A percentile compares a stretch with the other conserved stretches of the same genome.
Evolutionary conservation across 2,888 invertebrate species (phyloP).

Genomic region (Volucella inflata): DNA sequence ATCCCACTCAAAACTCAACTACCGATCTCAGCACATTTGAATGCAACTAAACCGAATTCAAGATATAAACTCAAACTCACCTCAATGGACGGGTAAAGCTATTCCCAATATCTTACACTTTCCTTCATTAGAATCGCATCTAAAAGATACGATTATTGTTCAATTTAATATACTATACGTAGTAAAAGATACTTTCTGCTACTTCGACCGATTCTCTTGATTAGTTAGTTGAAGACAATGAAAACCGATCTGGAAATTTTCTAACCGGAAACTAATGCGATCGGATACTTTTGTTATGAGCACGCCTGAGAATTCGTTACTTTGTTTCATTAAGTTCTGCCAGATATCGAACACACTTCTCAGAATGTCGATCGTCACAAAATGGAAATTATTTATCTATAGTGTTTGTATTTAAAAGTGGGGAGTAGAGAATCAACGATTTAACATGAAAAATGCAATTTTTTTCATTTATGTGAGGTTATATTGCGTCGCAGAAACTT

Average conservation of each 20-base stretch:
- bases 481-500: conserved; percentile 48
- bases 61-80: not conserved
- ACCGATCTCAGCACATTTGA: conserved; percentile 5
- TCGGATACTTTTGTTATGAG: conserved; percentile 22
- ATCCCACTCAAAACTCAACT: not conserved
- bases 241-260: conserved; percentile 20
- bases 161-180: conserved; percentile 11
- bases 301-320: conserved; percentile 18
- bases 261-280: conserved; percentile 32
- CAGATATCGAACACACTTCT: not conserved
- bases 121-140: not conserved
- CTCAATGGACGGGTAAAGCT: not conserved
- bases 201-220: not conserved
- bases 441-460: conserved; percentile 28
- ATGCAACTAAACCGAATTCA: not conserved
- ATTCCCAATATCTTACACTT: not conserved
- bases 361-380: conserved; percentile 11
- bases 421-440: not conserved
- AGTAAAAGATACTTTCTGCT: not conserved
- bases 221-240: conserved; percentile 1
- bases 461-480: conserved; percentile 32
- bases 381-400: conserved; percentile 47
- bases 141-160: not conserved
- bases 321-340: conserved; percentile 13
- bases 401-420: conserved; percentile 23